phyloP scores from a whole-genome alignment of 2,797 vertebrate species.

The Chaetophractus vellerosus region DNA sequence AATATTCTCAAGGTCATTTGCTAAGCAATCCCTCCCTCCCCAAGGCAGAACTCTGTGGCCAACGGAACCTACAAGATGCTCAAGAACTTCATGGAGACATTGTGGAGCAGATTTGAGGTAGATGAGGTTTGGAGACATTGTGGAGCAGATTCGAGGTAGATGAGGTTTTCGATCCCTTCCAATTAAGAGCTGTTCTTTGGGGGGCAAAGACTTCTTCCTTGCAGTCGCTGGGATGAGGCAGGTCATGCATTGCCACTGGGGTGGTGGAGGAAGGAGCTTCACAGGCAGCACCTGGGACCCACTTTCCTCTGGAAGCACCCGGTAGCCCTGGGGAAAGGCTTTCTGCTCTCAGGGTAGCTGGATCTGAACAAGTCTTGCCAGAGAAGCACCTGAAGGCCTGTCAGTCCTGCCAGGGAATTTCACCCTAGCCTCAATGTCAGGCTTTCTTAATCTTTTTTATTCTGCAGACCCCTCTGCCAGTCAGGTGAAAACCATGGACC shows the following conservation, averaged over 20 bases:
- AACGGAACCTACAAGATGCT: neutral
- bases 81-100: neutral
- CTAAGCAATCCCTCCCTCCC: neutral
- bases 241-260: fast-evolving
- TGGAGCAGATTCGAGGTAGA: neutral
- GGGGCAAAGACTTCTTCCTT: neutral
- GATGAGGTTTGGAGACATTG: neutral
- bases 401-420: no score
- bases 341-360: neutral
- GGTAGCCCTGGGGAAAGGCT: neutral
- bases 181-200: neutral
- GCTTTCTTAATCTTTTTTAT: no score
- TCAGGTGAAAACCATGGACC: no score
- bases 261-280: neutral
- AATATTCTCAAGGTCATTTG: neutral
- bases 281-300: neutral
- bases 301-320: neutral
- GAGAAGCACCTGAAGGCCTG: no score
- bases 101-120: neutral
- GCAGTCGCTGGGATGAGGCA: neutral
- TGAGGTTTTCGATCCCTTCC: neutral
- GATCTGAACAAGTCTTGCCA: neutral
- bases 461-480: no score
- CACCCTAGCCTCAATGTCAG: no score
- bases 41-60: neutral